Evolutionary conservation across 2,113 vertebrate species (phyloP).

Genomic region (Syngnathus typhle): DNA sequence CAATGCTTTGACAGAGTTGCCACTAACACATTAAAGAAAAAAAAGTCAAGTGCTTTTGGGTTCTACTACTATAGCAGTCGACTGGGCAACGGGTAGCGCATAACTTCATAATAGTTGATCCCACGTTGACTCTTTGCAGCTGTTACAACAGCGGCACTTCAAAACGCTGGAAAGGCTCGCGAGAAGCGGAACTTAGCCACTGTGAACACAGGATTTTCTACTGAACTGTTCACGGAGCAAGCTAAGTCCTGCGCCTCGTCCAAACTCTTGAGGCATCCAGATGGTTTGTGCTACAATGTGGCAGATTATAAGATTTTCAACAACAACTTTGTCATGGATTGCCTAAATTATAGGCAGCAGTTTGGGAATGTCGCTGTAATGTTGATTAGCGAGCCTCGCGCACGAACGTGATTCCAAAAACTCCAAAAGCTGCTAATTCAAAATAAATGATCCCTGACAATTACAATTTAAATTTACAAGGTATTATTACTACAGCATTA

Average conservation of each 20-base stretch:
- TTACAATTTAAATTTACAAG: too few relatives aligned
- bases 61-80: too few relatives aligned
- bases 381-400: background rate
- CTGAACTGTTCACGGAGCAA: conserved; percentile 79
- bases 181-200: conserved; percentile 85
- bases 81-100: background rate
- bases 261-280: conserved; percentile 40
- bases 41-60: background rate
- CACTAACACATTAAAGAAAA: background rate
- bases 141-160: conserved; percentile 3
- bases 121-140: conserved; percentile 23
- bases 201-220: conserved; percentile 75
- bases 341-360: too few relatives aligned
- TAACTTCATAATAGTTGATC: background rate
- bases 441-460: too few relatives aligned
- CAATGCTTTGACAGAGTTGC: too few relatives aligned
- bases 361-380: background rate
- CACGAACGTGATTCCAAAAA: background rate
- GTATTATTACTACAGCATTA: too few relatives aligned
- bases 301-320: background rate
- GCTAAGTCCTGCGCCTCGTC: conserved; percentile 78
- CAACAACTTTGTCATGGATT: too few relatives aligned
- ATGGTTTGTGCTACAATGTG: background rate
- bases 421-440: too few relatives aligned
- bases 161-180: conserved; percentile 47